Base-by-base conservation (phyloP, 2,888 invertebrate species). In the Leptopilina myrica region DNA sequence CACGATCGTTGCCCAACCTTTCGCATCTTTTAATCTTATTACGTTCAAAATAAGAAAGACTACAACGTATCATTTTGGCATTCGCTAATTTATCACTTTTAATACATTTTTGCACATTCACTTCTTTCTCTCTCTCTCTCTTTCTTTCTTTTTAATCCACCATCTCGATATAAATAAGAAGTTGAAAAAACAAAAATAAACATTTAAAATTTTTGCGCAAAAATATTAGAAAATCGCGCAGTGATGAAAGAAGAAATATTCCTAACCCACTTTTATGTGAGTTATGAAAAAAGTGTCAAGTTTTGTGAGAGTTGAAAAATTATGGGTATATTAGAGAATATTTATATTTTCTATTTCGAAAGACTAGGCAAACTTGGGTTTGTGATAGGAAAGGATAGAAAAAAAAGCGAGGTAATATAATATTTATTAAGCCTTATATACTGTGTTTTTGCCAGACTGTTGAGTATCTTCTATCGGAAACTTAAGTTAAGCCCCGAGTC, bases 11-110 rank as follows among this genome's bases (percentile, higher is more conserved):
- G 80, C 76, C 81, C 81, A 78, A 79, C 80, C 80, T 83, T 82
- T 80, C 81, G 84, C 84, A 88, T 87, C 86, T 87, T 78, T 88
- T 88, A 88, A 88, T 88, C 88, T 88, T 88, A 88, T 88, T 87
- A 88, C 87, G 79, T 85, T 81, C 78, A 82, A 83, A 82, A 85
- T 83, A 82, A 86, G 86, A 86, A 85, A 85, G 80, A 86, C 84
- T 84, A 81, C 86, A 87, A 86, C 83, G 84, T 85, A 88, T 87
- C 87, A 88, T 88, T 88, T 87, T 87, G 82, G 83, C 80, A 83
- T 82, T 83, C 82, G 79, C 82, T 82, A 85, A 88, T 88, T 87
- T 86, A 87, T 87, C 84, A 85, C 83, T 86, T 84, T 84, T 78
- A 85, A 81, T 82, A 83, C 86, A 85, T 80, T 82, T 83, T 75